Evolutionary conservation across 2,888 invertebrate genomes (phyloP).

Genomic region (Pteria penguin): DNA sequence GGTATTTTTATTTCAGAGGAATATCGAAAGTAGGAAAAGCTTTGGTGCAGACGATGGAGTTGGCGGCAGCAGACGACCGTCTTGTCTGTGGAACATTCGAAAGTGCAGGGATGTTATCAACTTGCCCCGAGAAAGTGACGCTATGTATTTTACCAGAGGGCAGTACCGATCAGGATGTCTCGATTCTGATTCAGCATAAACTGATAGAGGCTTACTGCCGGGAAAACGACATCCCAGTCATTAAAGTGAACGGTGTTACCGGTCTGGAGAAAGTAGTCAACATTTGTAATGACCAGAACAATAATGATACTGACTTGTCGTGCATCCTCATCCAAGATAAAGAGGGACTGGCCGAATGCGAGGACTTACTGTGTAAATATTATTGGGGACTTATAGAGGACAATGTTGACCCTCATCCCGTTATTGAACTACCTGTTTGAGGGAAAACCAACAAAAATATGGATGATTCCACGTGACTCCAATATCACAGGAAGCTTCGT

Average conservation of each 20-base stretch:
- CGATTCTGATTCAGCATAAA: no score
- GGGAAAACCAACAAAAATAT: no score
- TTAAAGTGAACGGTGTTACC: slow-evolving; percentile 65
- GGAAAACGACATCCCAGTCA: no score
- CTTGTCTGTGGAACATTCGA: slow-evolving; percentile 70
- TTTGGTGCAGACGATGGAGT: slow-evolving; percentile 50
- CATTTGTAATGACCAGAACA: no score
- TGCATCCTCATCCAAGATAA: not conserved
- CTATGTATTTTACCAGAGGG: slow-evolving; percentile 76
- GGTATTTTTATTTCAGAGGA: no score
- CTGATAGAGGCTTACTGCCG: no score
- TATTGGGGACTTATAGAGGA: not conserved
- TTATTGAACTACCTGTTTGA: slow-evolving; percentile 21
- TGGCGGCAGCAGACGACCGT: slow-evolving; percentile 46
- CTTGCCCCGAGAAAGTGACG: slow-evolving; percentile 72
- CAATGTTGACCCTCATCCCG: slow-evolving; percentile 17
- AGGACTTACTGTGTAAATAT: not conserved
- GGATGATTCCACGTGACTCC: no score
- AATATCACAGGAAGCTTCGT: no score
- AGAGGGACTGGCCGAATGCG: not conserved
- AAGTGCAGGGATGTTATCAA: slow-evolving; percentile 71
- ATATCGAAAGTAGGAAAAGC: no score
- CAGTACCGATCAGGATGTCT: no score
- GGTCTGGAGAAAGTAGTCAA: no score
- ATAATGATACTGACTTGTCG: no score